phyloP scores from a whole-genome alignment of 2,797 vertebrate species.

The Microctenopoma lineatum region DNA sequence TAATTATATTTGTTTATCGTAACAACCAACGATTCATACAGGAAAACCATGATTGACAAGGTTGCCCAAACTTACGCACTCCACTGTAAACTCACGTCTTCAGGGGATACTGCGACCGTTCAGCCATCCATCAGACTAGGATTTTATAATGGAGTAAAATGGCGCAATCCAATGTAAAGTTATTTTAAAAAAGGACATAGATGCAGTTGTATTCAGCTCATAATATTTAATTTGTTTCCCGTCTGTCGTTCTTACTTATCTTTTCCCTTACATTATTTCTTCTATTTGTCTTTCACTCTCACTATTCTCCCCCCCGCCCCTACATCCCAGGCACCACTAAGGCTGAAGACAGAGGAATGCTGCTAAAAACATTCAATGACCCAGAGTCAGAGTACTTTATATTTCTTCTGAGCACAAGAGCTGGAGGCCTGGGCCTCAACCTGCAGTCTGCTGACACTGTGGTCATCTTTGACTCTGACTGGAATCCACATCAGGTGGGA shows the following conservation, averaged over 20 bases:
- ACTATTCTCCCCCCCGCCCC: background rate
- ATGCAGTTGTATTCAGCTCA: too few species aligned
- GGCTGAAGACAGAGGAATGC: conserved; percentile 93
- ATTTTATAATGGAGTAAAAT: too few species aligned
- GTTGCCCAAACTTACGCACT: too few species aligned
- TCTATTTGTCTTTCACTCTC: background rate
- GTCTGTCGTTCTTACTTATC: background rate
- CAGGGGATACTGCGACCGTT: too few species aligned
- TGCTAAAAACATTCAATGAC: conserved; percentile 95
- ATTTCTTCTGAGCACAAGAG: conserved; percentile 93
- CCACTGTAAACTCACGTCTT: too few species aligned
- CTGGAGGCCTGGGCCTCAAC: conserved; percentile 93
- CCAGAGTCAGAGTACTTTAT: conserved; percentile 92
- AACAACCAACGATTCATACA: too few species aligned
- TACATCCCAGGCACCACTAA: conserved; percentile 90
- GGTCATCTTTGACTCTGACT: conserved; percentile 96
- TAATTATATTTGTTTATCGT: too few species aligned
- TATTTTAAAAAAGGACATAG: too few species aligned
- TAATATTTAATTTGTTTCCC: too few species aligned
- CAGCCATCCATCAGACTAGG: too few species aligned
- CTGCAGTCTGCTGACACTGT: conserved; percentile 95
- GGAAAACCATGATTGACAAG: too few species aligned
- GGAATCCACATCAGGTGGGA: conserved; percentile 96
- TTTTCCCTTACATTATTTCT: background rate
- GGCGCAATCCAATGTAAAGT: too few species aligned